phyloP scores from a whole-genome alignment of 2,888 invertebrate species.

The Eudasyphora cyanicolor region DNA sequence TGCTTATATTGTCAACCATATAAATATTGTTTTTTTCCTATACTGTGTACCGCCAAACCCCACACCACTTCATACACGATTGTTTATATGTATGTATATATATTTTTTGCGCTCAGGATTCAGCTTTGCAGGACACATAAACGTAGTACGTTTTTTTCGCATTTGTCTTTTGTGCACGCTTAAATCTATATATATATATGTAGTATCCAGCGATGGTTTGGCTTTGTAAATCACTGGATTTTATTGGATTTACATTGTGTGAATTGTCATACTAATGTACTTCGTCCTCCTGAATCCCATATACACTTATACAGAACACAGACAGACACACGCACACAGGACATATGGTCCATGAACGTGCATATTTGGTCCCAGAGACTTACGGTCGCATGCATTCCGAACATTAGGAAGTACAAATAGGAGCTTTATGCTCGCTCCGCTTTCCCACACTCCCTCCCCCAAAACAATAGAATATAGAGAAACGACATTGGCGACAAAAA shows the following conservation, averaged over 20 bases:
- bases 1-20: not conserved
- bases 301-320: not conserved
- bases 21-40: slow-evolving; percentile 38
- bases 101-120: not conserved
- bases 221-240: slow-evolving; percentile 65
- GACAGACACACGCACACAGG: not conserved
- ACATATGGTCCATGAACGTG: slow-evolving; percentile 3
- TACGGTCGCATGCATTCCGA: no score
- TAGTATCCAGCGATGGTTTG: slow-evolving; percentile 40
- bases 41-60: slow-evolving; percentile 39
- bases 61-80: not conserved
- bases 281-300: not conserved
- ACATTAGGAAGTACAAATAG: no score
- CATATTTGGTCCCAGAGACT: not conserved
- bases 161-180: slow-evolving; percentile 8
- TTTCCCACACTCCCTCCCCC: not conserved
- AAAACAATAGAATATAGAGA: not conserved
- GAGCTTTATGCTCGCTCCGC: no score
- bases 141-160: not conserved
- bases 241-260: slow-evolving; percentile 65
- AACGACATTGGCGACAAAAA: not conserved
- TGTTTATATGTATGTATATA: not conserved
- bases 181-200: slow-evolving; percentile 59
- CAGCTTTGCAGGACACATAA: not conserved
- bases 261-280: slow-evolving; percentile 53